Evolutionary conservation across 2,797 vertebrate genomes (phyloP).

Genomic region (Dryobates pubescens): DNA sequence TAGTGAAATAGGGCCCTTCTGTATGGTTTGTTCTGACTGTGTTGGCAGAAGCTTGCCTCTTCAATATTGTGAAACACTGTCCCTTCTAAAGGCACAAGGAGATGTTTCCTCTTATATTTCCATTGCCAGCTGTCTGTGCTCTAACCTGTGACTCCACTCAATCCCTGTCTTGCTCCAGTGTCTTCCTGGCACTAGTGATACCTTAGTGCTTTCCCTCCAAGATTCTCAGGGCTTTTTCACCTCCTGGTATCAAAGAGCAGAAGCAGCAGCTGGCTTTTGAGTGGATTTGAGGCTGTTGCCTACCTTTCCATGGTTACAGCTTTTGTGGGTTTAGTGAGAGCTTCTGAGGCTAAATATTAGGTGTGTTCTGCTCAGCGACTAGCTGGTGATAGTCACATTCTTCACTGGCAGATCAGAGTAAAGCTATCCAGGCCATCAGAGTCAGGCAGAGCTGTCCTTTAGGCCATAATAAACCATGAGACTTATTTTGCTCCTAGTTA

Average conservation of each 20-base stretch:
- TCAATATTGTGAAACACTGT: not conserved
- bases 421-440: not conserved
- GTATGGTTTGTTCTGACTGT: not conserved
- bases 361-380: not conserved
- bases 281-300: not conserved
- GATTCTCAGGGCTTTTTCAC: not conserved
- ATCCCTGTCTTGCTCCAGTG: not conserved
- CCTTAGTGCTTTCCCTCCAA: not conserved
- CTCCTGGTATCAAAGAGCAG: not conserved
- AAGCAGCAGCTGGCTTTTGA: accelerated
- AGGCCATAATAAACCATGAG: not conserved
- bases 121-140: not conserved
- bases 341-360: not conserved
- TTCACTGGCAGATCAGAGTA: not conserved
- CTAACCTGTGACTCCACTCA: not conserved
- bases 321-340: not conserved
- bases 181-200: not conserved
- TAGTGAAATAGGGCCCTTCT: not conserved
- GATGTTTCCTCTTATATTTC: not conserved
- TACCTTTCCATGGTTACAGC: not conserved
- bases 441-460: not conserved
- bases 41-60: not conserved
- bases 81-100: not conserved
- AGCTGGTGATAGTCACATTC: not conserved
- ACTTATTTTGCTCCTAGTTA: conserved; percentile 15